Percentiles rank a stretch among this genome's conserved stretches.
Conservation (phyloP, 2,888 invertebrate species). For the Bombylius discolor region DNA sequence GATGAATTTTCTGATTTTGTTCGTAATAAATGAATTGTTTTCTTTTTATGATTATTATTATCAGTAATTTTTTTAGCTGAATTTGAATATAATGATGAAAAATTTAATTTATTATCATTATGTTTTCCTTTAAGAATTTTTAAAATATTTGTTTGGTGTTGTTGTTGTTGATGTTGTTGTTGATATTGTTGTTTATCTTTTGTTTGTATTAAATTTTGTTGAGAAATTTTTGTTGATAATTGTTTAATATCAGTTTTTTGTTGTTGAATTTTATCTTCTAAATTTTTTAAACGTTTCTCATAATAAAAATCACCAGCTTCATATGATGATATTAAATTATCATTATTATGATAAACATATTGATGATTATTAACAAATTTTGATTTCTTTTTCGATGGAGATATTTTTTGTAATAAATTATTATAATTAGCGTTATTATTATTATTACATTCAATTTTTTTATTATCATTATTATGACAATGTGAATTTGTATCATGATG, state of each 20-base stretch:
- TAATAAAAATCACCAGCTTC: constrained; percentile 19
- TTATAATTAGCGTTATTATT: background rate
- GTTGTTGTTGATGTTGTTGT: background rate
- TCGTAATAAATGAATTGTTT: background rate
- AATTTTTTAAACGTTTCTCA: constrained; percentile 20
- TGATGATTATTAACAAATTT: too few species aligned
- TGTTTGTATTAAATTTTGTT: background rate
- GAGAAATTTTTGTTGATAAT: constrained; percentile 12
- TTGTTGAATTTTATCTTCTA: constrained; percentile 25
- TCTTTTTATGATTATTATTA: background rate
- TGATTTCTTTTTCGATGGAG: too few species aligned
- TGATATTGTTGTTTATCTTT: too few species aligned
- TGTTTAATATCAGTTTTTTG: constrained; percentile 25
- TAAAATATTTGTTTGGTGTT: background rate
- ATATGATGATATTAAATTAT: background rate
- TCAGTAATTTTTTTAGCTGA: background rate
- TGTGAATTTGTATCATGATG: too few species aligned
- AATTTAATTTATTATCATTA: background rate
- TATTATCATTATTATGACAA: too few species aligned
- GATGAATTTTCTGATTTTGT: constrained; percentile 2
- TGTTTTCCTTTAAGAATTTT: background rate
- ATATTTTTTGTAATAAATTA: too few species aligned
- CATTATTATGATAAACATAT: too few species aligned
- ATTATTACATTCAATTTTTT: background rate
- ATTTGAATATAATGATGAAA: background rate